Evolutionary conservation across 1,140 invertebrate species (phyloP).

Genomic region (Chlorops oryzae): DNA sequence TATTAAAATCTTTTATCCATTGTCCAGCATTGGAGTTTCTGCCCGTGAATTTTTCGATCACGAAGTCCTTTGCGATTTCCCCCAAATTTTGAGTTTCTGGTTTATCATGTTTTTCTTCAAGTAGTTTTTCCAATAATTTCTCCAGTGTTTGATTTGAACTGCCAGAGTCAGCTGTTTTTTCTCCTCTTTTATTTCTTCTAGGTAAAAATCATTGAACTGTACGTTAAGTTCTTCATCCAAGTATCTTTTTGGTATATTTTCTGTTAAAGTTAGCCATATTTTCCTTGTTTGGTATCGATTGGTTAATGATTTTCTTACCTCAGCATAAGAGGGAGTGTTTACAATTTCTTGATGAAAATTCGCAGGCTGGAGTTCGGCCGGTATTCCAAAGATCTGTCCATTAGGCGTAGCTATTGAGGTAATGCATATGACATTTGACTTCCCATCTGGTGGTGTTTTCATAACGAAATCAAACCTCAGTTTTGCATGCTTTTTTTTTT

Average conservation of each 20-base stretch:
- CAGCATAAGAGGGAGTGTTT: constrained; percentile 11
- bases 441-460: constrained; percentile 25
- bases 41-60: constrained; percentile 23
- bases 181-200: constrained; percentile 23
- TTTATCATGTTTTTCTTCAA: neutral
- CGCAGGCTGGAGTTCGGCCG: constrained; percentile 24
- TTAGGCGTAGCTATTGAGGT: constrained; percentile 30
- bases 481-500: too few species aligned
- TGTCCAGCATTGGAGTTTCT: constrained; percentile 27
- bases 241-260: constrained; percentile 23
- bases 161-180: neutral
- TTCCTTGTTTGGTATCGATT: constrained; percentile 31
- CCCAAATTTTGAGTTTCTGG: neutral
- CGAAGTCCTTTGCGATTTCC: neutral
- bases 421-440: constrained; percentile 31
- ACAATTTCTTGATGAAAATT: constrained; percentile 10
- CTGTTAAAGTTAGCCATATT: constrained; percentile 28
- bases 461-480: constrained; percentile 35
- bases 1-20: constrained; percentile 31
- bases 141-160: too few species aligned
- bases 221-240: constrained; percentile 33
- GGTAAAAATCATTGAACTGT: constrained; percentile 30
- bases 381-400: constrained; percentile 23
- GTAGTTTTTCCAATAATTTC: too few species aligned
- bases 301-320: constrained; percentile 27